phyloP scores from a whole-genome alignment of 2,113 vertebrate genomes.

The Prunella fulvescens region DNA sequence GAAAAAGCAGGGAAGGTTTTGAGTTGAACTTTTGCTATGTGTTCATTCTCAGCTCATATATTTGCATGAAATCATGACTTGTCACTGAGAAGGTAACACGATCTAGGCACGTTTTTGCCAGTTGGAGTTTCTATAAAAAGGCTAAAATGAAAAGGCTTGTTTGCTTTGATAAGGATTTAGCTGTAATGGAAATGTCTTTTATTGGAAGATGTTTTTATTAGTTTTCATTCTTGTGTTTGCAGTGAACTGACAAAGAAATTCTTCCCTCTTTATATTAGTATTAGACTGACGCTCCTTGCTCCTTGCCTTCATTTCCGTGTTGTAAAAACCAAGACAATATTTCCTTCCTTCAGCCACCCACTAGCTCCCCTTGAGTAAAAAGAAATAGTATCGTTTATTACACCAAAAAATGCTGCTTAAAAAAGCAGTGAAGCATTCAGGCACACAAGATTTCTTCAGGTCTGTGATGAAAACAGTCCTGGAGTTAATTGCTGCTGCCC shows the following conservation, averaged over 20 bases:
- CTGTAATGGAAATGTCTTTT: conserved; percentile 34
- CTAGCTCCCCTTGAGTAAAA: not conserved
- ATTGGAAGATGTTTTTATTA: conserved; percentile 37
- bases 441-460: not conserved
- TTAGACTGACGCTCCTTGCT: not conserved
- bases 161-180: conserved; percentile 54
- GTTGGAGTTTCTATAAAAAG: not conserved
- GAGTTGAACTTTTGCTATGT: not conserved
- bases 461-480: not conserved
- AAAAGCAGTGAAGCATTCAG: not conserved
- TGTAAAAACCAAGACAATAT: not conserved
- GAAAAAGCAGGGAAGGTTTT: not conserved
- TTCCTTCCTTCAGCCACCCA: not conserved
- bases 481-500: not conserved
- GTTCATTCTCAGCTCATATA: not conserved
- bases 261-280: not conserved
- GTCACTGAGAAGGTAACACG: not conserved
- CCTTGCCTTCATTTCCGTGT: not conserved
- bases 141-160: conserved; percentile 24
- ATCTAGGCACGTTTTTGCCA: not conserved
- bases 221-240: conserved; percentile 40
- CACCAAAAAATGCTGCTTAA: not conserved
- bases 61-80: conserved; percentile 24
- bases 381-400: not conserved
- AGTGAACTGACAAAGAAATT: not conserved